Evolutionary conservation across 2,113 vertebrate genomes (phyloP).

Genomic region (Protobothrops mucrosquamatus): DNA sequence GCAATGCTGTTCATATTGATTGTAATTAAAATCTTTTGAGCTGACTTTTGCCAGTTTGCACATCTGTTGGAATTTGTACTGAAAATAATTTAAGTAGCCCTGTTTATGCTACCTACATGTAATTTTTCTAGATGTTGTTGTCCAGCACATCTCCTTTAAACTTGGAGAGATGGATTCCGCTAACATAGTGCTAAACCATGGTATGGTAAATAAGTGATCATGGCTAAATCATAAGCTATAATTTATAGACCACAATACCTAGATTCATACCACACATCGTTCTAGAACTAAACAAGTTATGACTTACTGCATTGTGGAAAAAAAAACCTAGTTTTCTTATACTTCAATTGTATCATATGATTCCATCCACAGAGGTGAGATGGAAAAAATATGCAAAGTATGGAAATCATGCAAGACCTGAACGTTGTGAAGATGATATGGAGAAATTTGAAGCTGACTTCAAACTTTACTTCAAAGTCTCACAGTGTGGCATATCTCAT

Average conservation of each 20-base stretch:
- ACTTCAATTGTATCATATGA: not conserved
- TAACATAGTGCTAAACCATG: not conserved
- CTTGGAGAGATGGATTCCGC: not conserved
- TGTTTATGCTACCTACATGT: not conserved
- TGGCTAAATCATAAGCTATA: not conserved
- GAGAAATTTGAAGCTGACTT: not conserved
- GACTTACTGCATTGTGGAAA: not conserved
- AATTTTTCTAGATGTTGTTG: not conserved
- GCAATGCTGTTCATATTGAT: not conserved
- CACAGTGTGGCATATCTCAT: not conserved
- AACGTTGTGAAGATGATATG: not conserved
- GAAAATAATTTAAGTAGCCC: not conserved
- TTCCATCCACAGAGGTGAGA: not conserved
- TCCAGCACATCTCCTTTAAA: not conserved
- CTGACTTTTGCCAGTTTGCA: not conserved
- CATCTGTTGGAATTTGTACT: not conserved
- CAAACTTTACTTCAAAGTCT: not conserved
- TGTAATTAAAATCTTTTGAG: not conserved
- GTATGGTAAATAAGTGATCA: not conserved
- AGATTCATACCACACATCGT: not conserved
- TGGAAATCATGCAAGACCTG: not conserved
- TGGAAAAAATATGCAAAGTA: not conserved
- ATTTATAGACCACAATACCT: not conserved
- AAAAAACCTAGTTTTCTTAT: not conserved
- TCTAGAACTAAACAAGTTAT: not conserved